These are phyloP conservation scores for Tipula vernalis DNA, from an alignment of 2,888 invertebrate species.

Conservation along the genomic window DNA sequence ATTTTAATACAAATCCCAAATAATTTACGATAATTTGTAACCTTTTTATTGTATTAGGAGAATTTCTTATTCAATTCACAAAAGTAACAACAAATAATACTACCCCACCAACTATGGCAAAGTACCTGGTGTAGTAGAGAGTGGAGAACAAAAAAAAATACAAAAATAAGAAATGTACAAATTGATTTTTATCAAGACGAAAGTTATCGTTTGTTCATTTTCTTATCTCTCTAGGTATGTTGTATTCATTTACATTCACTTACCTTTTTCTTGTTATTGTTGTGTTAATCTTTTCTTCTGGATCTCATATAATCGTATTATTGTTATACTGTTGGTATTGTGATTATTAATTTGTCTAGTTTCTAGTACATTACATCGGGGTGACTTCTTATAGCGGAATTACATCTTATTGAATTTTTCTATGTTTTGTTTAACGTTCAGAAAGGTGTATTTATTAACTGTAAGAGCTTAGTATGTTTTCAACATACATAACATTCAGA, in stretches of 20 bases:
- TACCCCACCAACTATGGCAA: neutral
- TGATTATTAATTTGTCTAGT: neutral
- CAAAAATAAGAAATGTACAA: neutral
- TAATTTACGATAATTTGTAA: slow-evolving; percentile 4
- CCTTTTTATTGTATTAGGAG: neutral
- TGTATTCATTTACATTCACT: neutral
- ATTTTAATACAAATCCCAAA: slow-evolving; percentile 4
- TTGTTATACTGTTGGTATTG: neutral
- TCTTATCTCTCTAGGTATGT: neutral
- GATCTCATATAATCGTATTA: neutral
- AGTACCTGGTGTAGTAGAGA: neutral
- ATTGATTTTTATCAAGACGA: neutral
- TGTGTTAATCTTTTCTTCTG: neutral
- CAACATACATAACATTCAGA: too few relatives aligned
- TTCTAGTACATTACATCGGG: neutral
- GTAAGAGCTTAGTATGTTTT: too few relatives aligned
- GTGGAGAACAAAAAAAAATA: neutral
- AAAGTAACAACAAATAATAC: neutral
- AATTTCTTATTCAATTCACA: slow-evolving; percentile 4
- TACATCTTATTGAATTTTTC: neutral
- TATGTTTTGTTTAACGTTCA: neutral
- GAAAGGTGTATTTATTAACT: neutral
- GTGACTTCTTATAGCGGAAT: neutral
- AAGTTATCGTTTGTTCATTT: neutral
- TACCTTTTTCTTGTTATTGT: neutral